Base-by-base conservation (phyloP, 2,888 invertebrate species). In the Luperina testacea region DNA sequence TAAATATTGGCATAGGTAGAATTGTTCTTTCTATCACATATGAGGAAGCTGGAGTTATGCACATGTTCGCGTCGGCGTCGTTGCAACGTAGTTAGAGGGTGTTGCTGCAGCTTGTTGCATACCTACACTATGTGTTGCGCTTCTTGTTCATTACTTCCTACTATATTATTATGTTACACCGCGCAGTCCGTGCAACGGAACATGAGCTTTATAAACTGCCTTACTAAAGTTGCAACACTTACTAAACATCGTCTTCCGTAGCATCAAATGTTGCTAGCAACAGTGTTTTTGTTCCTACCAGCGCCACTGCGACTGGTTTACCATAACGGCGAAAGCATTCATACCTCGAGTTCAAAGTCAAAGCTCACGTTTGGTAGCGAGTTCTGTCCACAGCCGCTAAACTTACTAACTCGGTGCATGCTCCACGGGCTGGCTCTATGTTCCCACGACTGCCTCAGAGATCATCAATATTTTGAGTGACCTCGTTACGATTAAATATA, bases 281-380 rank as follows among this genome's bases (percentile, higher is more conserved):
- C 17, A 15, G 20, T 5, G 17, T 24, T 42, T 17, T 17, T 3
- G 17, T 32, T 27, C 1, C 3, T 53, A 27, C n/a, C 38, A 72
- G 75, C n/a, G 8, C 48, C 27, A 45, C 20, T 11, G 42, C 24
- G 11, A 24, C 27, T 53, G 17, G 27, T 45, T 45, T 20, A 17
- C 32, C 9, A 24, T n/a, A n/a, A 78, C 17, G 13, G 42, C 13
- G 32, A 65, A 59, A 32, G 7, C 27, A 48, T 27, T 51, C 7
- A 1, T 13, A 8, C 3, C 24, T 8, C 9, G 3, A 24, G 9
- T 42, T 20, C 1, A 20, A 27, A 1, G 0, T 15, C 32, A 67
- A 59, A 61, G 83, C 83, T 77, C 83, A 53, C n/a, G 59, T 77
- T 3, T 59, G 0, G 45, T 17, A n/a, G 59, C 65, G 77, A 42